Evolutionary conservation across 2,797 vertebrate genomes (phyloP), one percentile per base, ranked within the genome.

Genomic region (Mareca penelope): DNA sequence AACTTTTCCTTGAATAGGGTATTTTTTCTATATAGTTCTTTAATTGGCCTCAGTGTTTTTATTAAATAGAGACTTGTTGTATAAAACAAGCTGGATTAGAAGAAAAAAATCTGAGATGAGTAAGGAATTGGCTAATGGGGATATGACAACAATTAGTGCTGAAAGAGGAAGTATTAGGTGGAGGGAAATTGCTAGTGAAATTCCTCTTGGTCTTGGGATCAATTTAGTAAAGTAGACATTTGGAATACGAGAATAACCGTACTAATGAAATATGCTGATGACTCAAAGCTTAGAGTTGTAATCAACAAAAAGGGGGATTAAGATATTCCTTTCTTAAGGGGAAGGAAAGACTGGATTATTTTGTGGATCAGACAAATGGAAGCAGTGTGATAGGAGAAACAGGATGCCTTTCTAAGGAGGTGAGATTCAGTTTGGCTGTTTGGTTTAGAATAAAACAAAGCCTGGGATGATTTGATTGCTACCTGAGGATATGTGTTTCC

Each of bases 91-190:
- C 81, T 71, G 94, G 67, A 86, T 85, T 40, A 86, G 52, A 59
- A 70, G 73, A 76, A 50, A 73, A 93, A 84, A 60, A 56, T 60
- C 40, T 33, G 72, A 83, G 57, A 75, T 94, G 78, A 88, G 57
- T 88, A 96, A 94, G 59, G 59, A 92, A 85, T 73, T 93, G 90
- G 63, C 52, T 93, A 67, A 76, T 57, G 24, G 31, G 37, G 26
- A 29, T 70, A 59, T 70, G 82, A 50, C 35, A 95, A 16, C 40
- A 91, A 40, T 92, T 80, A 88, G 29, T 46, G 24, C 70, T 88
- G 70, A 82, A 76, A 90, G 77, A 17, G 8, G 31, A 90, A 90
- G 50, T 80, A 33, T 33, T 88, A 60, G 68, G 59, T 80, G 44
- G 59, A 88, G 40, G 56, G 63, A 88, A 71, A 52, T 86, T 95